Percentiles rank a stretch among this genome's conserved stretches.
phyloP scores from a whole-genome alignment of 1,140 invertebrate genomes.

The Maconellicoccus hirsutus region DNA sequence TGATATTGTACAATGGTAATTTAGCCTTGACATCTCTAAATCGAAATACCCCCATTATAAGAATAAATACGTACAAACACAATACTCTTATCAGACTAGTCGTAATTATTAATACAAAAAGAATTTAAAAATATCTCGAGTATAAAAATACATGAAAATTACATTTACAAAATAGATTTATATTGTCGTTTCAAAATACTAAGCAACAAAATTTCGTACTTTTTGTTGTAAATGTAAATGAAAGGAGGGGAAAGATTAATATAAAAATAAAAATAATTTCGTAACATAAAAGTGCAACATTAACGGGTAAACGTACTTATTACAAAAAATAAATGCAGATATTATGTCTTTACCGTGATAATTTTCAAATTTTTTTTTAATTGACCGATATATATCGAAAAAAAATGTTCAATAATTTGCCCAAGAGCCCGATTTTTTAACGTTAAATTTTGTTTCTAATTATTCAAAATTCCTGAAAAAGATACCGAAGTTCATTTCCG shows the following conservation, averaged over 20 bases:
- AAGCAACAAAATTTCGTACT: neutral
- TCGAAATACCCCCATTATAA: too few relatives aligned
- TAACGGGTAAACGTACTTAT: neutral
- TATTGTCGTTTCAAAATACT: neutral
- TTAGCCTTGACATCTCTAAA: too few relatives aligned
- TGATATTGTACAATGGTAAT: slow-evolving; percentile 9
- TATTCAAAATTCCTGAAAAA: too few relatives aligned
- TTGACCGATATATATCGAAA: neutral
- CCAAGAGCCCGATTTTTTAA: too few relatives aligned
- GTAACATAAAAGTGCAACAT: neutral
- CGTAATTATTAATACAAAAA: neutral
- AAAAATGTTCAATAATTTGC: too few relatives aligned
- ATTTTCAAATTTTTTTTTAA: neutral
- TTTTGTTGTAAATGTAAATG: too few relatives aligned
- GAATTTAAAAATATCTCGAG: neutral
- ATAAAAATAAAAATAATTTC: neutral
- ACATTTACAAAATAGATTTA: neutral
- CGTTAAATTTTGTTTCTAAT: too few relatives aligned
- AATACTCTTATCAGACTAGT: slow-evolving; percentile 5
- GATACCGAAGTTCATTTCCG: too few relatives aligned
- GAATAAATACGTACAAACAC: neutral
- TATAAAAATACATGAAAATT: neutral
- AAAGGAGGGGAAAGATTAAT: neutral
- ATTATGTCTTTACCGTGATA: neutral
- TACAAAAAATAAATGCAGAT: neutral